phyloP scores from a whole-genome alignment of 2,113 vertebrate genomes.

The Vimba vimba region DNA sequence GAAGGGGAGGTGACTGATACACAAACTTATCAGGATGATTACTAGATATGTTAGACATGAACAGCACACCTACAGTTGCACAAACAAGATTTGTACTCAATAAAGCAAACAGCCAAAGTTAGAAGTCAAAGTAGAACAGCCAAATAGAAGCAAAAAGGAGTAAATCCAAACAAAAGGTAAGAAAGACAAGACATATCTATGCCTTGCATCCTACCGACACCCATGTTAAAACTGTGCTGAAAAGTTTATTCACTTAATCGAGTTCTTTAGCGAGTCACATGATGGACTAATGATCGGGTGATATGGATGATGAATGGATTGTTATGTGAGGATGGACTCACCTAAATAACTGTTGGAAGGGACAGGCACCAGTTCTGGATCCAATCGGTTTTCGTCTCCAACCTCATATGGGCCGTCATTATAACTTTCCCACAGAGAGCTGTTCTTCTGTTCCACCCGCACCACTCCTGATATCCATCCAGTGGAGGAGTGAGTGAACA shows the following conservation, averaged over 20 bases:
- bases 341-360: constrained; percentile 95
- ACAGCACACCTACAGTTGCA: constrained; percentile 78
- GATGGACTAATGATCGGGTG: background rate
- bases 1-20: constrained; percentile 82
- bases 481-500: background rate
- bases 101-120: background rate
- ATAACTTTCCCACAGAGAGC: constrained; percentile 81
- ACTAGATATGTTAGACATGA: constrained; percentile 83
- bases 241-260: background rate
- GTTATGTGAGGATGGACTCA: constrained; percentile 70
- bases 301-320: constrained; percentile 1
- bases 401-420: constrained; percentile 92
- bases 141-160: background rate
- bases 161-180: background rate
- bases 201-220: background rate
- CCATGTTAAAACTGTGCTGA: no score
- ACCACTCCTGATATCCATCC: constrained; percentile 82
- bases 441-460: constrained; percentile 90
- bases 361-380: constrained; percentile 82
- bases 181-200: background rate
- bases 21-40: constrained; percentile 84
- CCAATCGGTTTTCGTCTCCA: constrained; percentile 80
- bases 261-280: background rate
- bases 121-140: background rate
- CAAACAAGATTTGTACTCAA: constrained; percentile 14